Percentiles rank a stretch among this genome's conserved stretches.
Conservation (phyloP, 1,140 invertebrate species). For the Aphidius ervi region DNA sequence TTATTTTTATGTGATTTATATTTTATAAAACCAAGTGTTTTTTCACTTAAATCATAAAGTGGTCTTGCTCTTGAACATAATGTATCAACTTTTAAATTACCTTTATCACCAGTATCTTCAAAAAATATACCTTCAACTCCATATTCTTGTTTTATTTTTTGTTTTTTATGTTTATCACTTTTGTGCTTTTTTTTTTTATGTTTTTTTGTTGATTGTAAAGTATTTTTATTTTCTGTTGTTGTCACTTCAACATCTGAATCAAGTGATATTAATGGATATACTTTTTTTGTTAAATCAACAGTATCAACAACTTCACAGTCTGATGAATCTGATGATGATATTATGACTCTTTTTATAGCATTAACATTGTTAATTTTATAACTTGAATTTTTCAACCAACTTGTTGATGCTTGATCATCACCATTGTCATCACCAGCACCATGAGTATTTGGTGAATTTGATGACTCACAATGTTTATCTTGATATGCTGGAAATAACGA, state of each 20-base stretch:
- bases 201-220: slow-evolving; percentile 18
- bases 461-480: neutral
- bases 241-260: slow-evolving; percentile 6
- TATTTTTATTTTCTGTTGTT: no score
- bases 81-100: slow-evolving; percentile 50
- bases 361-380: slow-evolving; percentile 26
- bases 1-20: slow-evolving; percentile 28
- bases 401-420: neutral
- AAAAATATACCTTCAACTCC: slow-evolving; percentile 51
- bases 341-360: slow-evolving; percentile 21
- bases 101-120: slow-evolving; percentile 51
- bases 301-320: slow-evolving; percentile 26
- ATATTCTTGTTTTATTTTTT: slow-evolving; percentile 34
- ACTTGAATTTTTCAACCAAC: slow-evolving; percentile 43
- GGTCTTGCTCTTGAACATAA: slow-evolving; percentile 50
- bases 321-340: slow-evolving; percentile 33
- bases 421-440: neutral
- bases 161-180: slow-evolving; percentile 29
- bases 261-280: slow-evolving; percentile 1
- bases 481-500: slow-evolving; percentile 15
- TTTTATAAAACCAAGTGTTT: slow-evolving; percentile 34
- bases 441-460: neutral
- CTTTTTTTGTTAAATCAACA: slow-evolving; percentile 10
- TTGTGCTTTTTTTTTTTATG: slow-evolving; percentile 34
- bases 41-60: slow-evolving; percentile 39